Evolutionary conservation across 2,113 vertebrate species (phyloP).

Genomic region (Podarcis cretensis): DNA sequence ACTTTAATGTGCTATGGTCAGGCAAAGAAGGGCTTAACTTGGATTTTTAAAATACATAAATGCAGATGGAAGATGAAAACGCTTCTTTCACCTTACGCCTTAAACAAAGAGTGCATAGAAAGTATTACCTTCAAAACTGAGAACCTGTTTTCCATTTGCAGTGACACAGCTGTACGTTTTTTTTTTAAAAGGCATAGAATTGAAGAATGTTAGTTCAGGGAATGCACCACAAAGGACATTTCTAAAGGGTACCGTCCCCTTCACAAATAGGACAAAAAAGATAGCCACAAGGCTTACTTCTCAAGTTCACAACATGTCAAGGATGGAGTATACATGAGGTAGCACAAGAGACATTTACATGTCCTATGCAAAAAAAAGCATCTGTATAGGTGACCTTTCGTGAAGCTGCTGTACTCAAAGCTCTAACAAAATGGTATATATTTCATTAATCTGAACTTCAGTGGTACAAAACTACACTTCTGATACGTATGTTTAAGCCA

Average conservation of each 20-base stretch:
- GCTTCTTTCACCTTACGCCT: neutral
- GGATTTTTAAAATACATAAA: neutral
- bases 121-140: neutral
- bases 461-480: neutral
- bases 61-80: neutral
- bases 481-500: slow-evolving; percentile 17
- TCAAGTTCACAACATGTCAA: neutral
- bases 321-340: neutral
- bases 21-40: too few species aligned
- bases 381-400: neutral
- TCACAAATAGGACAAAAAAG: neutral
- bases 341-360: neutral
- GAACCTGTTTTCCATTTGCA: neutral
- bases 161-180: too few species aligned
- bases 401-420: neutral
- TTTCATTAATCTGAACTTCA: slow-evolving; percentile 1
- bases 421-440: neutral
- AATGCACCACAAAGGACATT: neutral
- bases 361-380: neutral
- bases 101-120: neutral
- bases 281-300: neutral
- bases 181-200: neutral
- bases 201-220: neutral
- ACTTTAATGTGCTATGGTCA: too few species aligned
- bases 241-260: neutral